A percentile compares a stretch with the other conserved stretches of the same genome.
Evolutionary conservation across 2,888 invertebrate genomes (phyloP).

Genomic region (Hylaea fasciaria): DNA sequence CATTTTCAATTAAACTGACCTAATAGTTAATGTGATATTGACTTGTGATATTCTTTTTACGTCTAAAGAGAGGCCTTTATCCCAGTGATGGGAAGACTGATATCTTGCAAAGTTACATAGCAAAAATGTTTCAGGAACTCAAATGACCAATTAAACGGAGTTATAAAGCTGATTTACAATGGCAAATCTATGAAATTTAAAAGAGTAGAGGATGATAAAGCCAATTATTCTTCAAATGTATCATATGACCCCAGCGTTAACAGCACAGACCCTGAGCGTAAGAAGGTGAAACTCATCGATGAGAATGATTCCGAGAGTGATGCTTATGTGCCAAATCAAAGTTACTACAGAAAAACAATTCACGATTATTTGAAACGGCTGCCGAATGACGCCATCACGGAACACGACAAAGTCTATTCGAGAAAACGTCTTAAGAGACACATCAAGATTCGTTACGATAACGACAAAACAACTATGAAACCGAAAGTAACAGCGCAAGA

Average conservation of each 20-base stretch:
- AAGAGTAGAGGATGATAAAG: conserved; percentile 21
- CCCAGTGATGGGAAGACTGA: too few relatives aligned
- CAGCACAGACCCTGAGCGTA: conserved; percentile 1
- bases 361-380: conserved; percentile 53
- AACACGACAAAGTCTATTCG: conserved; percentile 17
- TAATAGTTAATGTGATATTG: too few relatives aligned
- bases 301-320: not conserved
- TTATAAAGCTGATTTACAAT: conserved; percentile 66
- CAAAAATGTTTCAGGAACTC: conserved; percentile 49
- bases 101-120: too few relatives aligned
- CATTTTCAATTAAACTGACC: too few relatives aligned
- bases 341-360: conserved; percentile 52
- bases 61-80: too few relatives aligned
- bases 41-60: too few relatives aligned
- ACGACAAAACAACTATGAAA: conserved; percentile 39
- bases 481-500: conserved; percentile 54
- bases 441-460: conserved; percentile 59
- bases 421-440: conserved; percentile 65
- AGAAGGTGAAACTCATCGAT: not conserved
- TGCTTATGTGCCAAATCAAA: conserved; percentile 37
- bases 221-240: not conserved
- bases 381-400: conserved; percentile 20
- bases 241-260: conserved; percentile 4
- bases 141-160: conserved; percentile 60
- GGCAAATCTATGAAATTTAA: conserved; percentile 62